These are phyloP conservation scores for Centropus bengalensis DNA, from an alignment of 2,113 vertebrate species.

Conservation along the genomic window DNA sequence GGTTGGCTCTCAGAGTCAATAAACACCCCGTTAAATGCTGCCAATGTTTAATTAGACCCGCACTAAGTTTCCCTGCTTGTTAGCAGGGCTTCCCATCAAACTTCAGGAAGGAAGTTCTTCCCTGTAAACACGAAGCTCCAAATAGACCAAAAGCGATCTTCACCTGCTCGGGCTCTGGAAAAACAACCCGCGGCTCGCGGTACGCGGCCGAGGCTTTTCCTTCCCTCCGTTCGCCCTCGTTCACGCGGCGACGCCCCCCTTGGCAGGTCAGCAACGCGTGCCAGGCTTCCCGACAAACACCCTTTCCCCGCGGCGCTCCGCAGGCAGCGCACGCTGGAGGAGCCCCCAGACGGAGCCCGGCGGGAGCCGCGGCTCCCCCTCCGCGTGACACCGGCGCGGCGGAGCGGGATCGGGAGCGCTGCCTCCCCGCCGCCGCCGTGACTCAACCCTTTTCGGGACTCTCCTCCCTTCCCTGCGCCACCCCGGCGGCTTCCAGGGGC, in stretches of 20 bases:
- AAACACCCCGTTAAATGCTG: not conserved
- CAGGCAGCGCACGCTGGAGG: too few relatives aligned
- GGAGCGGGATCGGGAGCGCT: not conserved
- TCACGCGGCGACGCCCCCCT: not conserved
- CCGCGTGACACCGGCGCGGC: too few relatives aligned
- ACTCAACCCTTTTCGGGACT: conserved; percentile 41
- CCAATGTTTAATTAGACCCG: not conserved
- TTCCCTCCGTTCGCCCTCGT: not conserved
- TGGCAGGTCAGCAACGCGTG: not conserved
- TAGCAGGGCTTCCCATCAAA: not conserved
- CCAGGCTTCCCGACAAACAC: not conserved
- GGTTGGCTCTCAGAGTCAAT: not conserved
- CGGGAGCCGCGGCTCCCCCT: too few relatives aligned
- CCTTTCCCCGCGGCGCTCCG: not conserved
- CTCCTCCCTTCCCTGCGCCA: not conserved
- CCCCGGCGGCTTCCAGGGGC: not conserved
- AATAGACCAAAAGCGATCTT: not conserved
- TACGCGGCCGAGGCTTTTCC: not conserved
- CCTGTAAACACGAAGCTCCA: not conserved
- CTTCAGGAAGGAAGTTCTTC: conserved; percentile 24
- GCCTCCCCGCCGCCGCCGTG: not conserved
- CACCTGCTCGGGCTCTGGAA: not conserved
- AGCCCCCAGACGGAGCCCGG: too few relatives aligned
- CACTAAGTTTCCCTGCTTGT: not conserved
- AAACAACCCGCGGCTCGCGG: not conserved